Base-by-base conservation (phyloP, 2,797 vertebrate species). In the Pterois miles region DNA sequence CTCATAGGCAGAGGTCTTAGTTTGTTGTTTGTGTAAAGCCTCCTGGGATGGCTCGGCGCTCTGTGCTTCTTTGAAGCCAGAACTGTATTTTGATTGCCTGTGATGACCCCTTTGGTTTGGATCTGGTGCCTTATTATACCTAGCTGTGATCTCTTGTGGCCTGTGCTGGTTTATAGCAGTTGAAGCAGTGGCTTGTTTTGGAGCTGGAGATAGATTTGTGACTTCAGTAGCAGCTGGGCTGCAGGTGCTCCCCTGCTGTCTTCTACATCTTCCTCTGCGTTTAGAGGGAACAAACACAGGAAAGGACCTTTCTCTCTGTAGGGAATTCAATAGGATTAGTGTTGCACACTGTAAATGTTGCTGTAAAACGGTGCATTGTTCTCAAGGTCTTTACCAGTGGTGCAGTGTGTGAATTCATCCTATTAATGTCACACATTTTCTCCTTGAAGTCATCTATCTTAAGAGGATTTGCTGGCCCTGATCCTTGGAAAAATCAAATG, bases 271-370 rank as follows among this genome's bases (percentile, higher is more conserved):
- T 79, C 93, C 87, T 72, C 89, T 83, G 29, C 94, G 85, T 76
- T 88, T 92, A 23, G 89, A 57, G 52, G 94, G 86, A 78, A 92
- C 81, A 54, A 94, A 85, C 59, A 38, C 33, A 23, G 94, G 85
- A 58, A 91, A 81, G 72, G 94, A 95, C 53, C 74, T 88, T 91
- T 96, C 93, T 90, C 89, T 94, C 95, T 96, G 86, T 6, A 58
- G 66, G 40, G 14, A 72, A 25, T 3, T 48, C n/a, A 70, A 52
- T 63, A 31, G 11, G n/a, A 71, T 77, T 43, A 73, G 2, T 48
- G 36, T 31, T 70, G 64, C 5, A 57, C 7, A 18, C 16, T 46
- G n/a, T 34, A 31, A 50, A 64, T 57, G 7, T 18, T 40, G 34
- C 22, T 71, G 11, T 34, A 65, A 73, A 68, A 57, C 48, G 22